Evolutionary conservation across 2,888 invertebrate genomes (phyloP), one percentile per base, ranked within the genome.

Genomic region (Andrena dorsata): DNA sequence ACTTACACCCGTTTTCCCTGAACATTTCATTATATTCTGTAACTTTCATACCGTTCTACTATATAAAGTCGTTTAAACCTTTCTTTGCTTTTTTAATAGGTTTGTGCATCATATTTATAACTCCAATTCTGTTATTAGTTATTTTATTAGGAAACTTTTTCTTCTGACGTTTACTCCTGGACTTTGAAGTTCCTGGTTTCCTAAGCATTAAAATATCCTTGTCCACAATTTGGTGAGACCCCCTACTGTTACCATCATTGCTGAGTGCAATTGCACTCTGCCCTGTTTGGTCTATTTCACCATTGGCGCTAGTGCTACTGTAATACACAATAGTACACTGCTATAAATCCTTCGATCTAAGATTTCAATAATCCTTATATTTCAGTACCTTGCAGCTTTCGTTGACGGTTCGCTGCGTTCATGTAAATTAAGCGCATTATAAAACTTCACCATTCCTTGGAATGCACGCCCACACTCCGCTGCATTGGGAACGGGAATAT

Each of bases 361-460:
- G n/a, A 41, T 2, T 23, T 8, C 26, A 3, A 32, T 71, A 0
- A 26, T 26, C 8, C 16, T 20, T 68, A 13, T 23, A n/a, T 7
- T 16, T 47, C 4, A 51, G 2, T 76, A 86, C 86, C 87, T 87
- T 76, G 30, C 6, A 8, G 10, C 3, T 23, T 75, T 51, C 41
- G 0, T 32, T 61, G 28, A 28, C 60, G 16, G 4, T 63, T 28
- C 30, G 26, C 51, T 41, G 16, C 16, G 5, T 49, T 79, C 23
- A 13, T 16, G 4, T 2, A 82, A 75, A 20, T 71, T 65, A 4
- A 86, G 69, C 32, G 76, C 32, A 60, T 89, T 81, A 49, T 87
- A 85, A 77, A 89, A 87, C 60, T 81, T 65, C 26, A 89, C 65
- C n/a, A 87, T 74, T 26, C 74, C 66, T 69, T 86, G 78, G 58